phyloP scores from a whole-genome alignment of 2,797 vertebrate species.

The Heterohyrax brucei region DNA sequence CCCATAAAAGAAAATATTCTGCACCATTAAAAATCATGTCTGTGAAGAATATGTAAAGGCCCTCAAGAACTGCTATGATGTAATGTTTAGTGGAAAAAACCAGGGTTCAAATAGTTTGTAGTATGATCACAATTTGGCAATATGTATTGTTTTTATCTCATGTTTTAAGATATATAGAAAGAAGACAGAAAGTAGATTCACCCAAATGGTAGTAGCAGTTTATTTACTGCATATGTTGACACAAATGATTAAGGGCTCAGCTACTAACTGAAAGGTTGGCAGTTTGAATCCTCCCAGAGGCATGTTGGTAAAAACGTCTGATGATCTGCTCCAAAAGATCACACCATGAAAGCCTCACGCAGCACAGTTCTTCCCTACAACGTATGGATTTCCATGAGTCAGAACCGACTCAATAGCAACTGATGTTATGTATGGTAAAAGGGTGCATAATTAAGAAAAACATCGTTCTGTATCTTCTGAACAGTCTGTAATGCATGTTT shows the following conservation, averaged over 20 bases:
- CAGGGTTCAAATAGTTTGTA: background rate
- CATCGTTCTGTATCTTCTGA: background rate
- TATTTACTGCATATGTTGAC: background rate
- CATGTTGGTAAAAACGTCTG: too few species aligned
- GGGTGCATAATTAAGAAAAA: background rate
- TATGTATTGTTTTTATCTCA: background rate
- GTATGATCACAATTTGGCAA: background rate
- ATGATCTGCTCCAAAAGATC: too few species aligned
- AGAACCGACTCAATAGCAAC: too few species aligned
- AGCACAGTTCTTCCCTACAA: too few species aligned
- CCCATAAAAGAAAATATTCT: background rate
- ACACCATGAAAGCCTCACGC: too few species aligned
- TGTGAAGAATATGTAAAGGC: background rate
- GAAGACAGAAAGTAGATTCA: background rate
- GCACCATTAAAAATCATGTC: background rate
- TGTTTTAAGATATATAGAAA: conserved; percentile 19
- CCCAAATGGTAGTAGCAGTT: background rate
- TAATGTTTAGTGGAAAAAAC: background rate
- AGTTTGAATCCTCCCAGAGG: too few species aligned
- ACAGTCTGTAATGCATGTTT: background rate
- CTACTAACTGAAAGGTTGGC: too few species aligned
- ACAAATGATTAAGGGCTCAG: too few species aligned
- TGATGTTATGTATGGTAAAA: background rate
- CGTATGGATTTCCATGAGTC: too few species aligned
- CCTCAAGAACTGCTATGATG: background rate